Evolutionary conservation across 37 sponge, comb jelly and placozoan species (phyloP).

Genomic region (Spongia lamella): DNA sequence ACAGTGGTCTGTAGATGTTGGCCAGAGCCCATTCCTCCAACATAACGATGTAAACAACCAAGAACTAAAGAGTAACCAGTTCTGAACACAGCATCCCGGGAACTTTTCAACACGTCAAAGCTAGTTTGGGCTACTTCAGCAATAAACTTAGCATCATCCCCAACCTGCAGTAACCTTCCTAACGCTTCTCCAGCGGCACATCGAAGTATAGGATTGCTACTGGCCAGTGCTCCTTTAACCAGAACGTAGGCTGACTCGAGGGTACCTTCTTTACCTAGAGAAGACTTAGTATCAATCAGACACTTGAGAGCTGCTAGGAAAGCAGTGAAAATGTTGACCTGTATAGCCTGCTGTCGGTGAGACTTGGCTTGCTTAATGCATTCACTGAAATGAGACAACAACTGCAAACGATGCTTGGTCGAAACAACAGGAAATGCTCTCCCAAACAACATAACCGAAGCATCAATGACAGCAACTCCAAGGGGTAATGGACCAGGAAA

Average conservation of each 20-base stretch:
- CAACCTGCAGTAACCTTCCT: conserved; percentile 85
- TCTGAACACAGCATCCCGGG: conserved; percentile 61
- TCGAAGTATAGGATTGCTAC: conserved; percentile 78
- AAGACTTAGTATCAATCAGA: conserved; percentile 7
- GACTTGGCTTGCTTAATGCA: conserved; percentile 82
- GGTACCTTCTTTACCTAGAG: conserved; percentile 20
- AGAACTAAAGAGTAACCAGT: conserved; percentile 92
- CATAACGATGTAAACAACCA: conserved; percentile 92
- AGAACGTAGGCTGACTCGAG: background rate
- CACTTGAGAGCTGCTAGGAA: conserved; percentile 87
- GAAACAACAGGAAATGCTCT: conserved; percentile 85
- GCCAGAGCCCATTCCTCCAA: conserved; percentile 92
- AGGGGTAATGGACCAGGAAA: conserved; percentile 90
- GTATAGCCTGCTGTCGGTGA: conserved; percentile 76
- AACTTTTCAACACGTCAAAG: conserved; percentile 71
- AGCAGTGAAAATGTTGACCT: conserved; percentile 94
- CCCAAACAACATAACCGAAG: conserved; percentile 92
- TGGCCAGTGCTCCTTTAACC: conserved; percentile 75
- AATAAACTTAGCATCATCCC: conserved; percentile 77
- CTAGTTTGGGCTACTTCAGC: conserved; percentile 78
- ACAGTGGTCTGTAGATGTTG: conserved; percentile 87
- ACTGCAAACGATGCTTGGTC: conserved; percentile 86
- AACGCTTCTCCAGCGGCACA: conserved; percentile 94
- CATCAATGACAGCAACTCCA: conserved; percentile 92
- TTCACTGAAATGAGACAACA: conserved; percentile 88